A percentile compares a stretch with the other conserved stretches of the same genome.
phyloP scores from a whole-genome alignment of 30 jellyfish, hydroid and myxozoan species.

The Hydractinia echinata region DNA sequence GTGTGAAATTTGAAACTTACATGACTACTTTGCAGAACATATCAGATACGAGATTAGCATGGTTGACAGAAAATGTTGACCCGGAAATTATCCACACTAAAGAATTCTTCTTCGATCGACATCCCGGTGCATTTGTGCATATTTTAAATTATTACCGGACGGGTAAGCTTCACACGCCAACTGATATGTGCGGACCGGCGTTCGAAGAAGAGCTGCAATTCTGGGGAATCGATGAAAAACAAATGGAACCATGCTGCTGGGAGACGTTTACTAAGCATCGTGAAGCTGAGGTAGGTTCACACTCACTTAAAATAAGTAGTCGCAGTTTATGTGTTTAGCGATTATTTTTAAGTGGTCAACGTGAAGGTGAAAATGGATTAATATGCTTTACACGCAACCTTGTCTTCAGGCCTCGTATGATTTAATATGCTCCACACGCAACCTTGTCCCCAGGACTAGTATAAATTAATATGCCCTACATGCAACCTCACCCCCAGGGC shows the following conservation, averaged over 20 bases:
- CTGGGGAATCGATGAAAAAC: slow-evolving; percentile 99
- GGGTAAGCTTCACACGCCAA: slow-evolving; percentile 90
- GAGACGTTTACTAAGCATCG: slow-evolving; percentile 91
- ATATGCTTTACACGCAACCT: no score
- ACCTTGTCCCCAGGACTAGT: no score
- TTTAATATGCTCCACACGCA: no score
- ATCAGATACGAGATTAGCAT: slow-evolving; percentile 89
- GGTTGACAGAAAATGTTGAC: slow-evolving; percentile 83
- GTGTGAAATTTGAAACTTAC: slow-evolving; percentile 77
- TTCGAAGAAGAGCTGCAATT: slow-evolving; percentile 93
- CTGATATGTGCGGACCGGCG: slow-evolving; percentile 89
- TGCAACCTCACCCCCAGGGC: no score
- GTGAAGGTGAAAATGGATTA: no score
- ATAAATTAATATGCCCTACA: no score
- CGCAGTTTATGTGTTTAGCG: neutral
- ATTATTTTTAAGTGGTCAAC: neutral
- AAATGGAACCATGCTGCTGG: slow-evolving; percentile 99
- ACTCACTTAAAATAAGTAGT: neutral
- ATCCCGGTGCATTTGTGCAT: slow-evolving; percentile 94
- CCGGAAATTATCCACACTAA: slow-evolving; percentile 40
- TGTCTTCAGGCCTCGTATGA: no score
- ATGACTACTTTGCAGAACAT: slow-evolving; percentile 83
- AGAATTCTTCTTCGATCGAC: slow-evolving; percentile 88
- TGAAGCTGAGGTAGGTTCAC: slow-evolving; percentile 74
- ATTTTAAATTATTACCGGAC: slow-evolving; percentile 88